Base-by-base conservation (phyloP, 2,888 invertebrate species). In the Drosophila borealis region DNA sequence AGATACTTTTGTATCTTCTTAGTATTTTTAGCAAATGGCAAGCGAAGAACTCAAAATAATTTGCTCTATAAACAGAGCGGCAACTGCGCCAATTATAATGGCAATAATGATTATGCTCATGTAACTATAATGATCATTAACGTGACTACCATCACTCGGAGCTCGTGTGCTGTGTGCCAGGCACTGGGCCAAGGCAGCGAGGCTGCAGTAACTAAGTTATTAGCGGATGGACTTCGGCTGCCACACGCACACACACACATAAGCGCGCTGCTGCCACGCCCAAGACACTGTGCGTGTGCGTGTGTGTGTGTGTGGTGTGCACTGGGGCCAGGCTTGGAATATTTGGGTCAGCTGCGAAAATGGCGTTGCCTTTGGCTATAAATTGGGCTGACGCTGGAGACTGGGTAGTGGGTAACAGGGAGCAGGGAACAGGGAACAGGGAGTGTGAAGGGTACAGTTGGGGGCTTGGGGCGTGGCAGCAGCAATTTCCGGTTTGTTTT, bases 401-500 rank as follows among this genome's bases (percentile, higher is more conserved):
- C 29, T 29, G 29, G 29, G 29, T 2, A 29, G 29, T 29, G 29
- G 29, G 8, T 29, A 29, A 8, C 29, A 29, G n/a, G 17, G n/a
- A 11, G 33, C 9, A 25, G 36, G 45, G 25, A 2, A 17, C 4
- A 29, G 4, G 8, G 10, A 3, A 14, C n/a, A 11, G 13, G n/a
- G 14, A 34, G 10, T 17, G 17, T 17, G 1, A 2, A 17, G 17
- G 17, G 17, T 17, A 17, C 17, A 17, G 17, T 54, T 54, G 51
- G 51, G 62, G 50, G 51, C 44, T 46, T 66, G 59, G 60, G 70
- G 67, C 63, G 68, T 80, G 74, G 74, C 77, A 88, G 61, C 60
- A 68, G 85, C 89, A 85, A 89, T 85, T 89, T 85, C 85, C 85
- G 85, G 85, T 83, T 89, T 89, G 81, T 89, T 89, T 89, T 87